A percentile compares a stretch with the other conserved stretches of the same genome.
These are phyloP conservation scores for Patiria pectinifera DNA, from an alignment of 53 echinoderm and acorn worm genomes.

Conservation along the genomic window DNA sequence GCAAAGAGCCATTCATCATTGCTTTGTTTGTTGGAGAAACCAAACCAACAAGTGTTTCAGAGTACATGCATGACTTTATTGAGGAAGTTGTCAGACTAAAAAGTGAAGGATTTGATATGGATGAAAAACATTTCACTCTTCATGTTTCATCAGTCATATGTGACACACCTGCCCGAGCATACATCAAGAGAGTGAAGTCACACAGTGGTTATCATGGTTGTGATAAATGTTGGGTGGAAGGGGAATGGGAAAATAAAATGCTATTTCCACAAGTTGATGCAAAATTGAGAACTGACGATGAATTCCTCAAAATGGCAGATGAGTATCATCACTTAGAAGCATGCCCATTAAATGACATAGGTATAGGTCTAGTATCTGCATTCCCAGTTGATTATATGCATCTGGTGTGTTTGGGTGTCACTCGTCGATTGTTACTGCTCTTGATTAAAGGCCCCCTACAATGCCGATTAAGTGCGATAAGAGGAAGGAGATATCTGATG, in stretches of 20 bases:
- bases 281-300: constrained; percentile 44
- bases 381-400: constrained; percentile 60
- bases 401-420: constrained; percentile 42
- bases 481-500: not conserved
- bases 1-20: constrained; percentile 41
- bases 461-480: constrained; percentile 11
- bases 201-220: constrained; percentile 52
- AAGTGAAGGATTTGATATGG: constrained; percentile 37
- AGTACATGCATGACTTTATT: constrained; percentile 52
- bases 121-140: constrained; percentile 14
- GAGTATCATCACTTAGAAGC: constrained; percentile 33
- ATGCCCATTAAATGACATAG: constrained; percentile 23
- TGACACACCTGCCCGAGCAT: constrained; percentile 58
- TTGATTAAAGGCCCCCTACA: constrained; percentile 13
- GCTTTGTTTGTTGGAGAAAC: constrained; percentile 33
- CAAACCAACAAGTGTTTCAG: constrained; percentile 37
- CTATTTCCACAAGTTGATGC: constrained; percentile 48
- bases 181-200: constrained; percentile 47
- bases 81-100: constrained; percentile 36
- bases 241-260: constrained; percentile 48
- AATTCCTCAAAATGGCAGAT: constrained; percentile 37
- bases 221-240: constrained; percentile 40
- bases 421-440: constrained; percentile 32
- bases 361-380: constrained; percentile 30
- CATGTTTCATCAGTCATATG: constrained; percentile 49